phyloP scores from a whole-genome alignment of 1,140 invertebrate species.

The Hylaeus volcanicus region DNA sequence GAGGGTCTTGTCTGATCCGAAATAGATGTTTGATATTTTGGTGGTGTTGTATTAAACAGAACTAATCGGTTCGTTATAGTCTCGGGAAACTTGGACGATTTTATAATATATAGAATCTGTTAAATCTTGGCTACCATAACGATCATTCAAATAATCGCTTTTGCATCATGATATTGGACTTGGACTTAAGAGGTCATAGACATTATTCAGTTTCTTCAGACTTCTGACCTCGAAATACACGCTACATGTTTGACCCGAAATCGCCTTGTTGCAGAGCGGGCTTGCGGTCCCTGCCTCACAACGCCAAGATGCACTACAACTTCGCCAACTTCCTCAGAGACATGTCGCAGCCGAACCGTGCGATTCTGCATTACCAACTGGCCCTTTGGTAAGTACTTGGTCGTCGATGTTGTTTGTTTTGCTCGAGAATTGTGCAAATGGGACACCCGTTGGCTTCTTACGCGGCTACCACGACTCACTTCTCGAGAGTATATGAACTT shows the following conservation, averaged over 20 bases:
- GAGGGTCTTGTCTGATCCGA: constrained; percentile 49
- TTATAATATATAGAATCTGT: too few relatives aligned
- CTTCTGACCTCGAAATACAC: too few relatives aligned
- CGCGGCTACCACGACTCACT: background rate
- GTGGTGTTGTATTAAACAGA: too few relatives aligned
- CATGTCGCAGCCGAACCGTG: constrained; percentile 85
- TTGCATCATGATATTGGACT: too few relatives aligned
- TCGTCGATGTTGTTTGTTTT: background rate
- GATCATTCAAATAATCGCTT: too few relatives aligned
- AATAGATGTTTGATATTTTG: background rate
- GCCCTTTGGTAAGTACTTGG: constrained; percentile 87
- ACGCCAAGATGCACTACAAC: constrained; percentile 96
- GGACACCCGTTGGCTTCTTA: background rate
- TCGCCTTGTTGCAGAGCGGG: constrained; percentile 86
- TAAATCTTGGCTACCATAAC: too few relatives aligned
- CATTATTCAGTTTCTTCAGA: too few relatives aligned
- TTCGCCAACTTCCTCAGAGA: constrained; percentile 93
- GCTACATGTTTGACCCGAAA: constrained; percentile 14
- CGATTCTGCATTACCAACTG: constrained; percentile 89
- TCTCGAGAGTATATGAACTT: background rate
- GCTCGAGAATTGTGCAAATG: background rate
- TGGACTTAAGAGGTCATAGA: too few relatives aligned
- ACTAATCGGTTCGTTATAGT: too few relatives aligned
- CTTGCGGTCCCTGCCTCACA: constrained; percentile 88
- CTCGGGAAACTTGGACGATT: too few relatives aligned